Conservation (phyloP, 2,888 invertebrate species). For the Limnephilus marmoratus region DNA sequence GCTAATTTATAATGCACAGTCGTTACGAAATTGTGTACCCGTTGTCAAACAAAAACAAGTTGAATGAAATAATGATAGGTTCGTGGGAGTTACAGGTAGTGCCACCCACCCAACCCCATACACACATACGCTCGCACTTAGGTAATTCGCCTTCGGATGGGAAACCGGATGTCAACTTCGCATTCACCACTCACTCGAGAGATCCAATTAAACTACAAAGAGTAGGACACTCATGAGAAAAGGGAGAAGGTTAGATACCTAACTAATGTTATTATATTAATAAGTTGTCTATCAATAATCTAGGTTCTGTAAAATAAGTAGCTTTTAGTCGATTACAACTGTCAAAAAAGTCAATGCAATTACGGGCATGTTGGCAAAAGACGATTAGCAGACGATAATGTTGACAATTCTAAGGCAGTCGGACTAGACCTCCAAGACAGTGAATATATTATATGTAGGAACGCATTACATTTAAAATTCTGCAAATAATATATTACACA, state of each 20-base stretch:
- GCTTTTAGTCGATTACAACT: no score
- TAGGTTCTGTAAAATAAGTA: no score
- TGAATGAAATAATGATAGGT: not conserved
- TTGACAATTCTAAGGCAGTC: no score
- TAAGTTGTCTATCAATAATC: no score
- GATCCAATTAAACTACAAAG: not conserved
- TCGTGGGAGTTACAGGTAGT: conserved; percentile 24
- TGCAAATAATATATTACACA: no score
- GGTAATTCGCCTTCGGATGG: not conserved
- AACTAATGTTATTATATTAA: no score
- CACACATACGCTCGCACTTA: not conserved
- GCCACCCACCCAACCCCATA: not conserved
- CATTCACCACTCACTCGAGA: conserved; percentile 20
- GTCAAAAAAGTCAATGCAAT: no score
- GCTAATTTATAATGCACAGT: conserved; percentile 10
- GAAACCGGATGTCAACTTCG: conserved; percentile 30
- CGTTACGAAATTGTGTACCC: conserved; percentile 26
- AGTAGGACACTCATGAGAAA: not conserved
- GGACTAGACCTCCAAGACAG: no score
- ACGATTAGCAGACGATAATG: no score
- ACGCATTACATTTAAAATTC: no score
- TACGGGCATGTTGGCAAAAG: no score
- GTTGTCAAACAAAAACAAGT: conserved; percentile 28
- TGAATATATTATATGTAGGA: no score
- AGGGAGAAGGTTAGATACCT: not conserved